These are phyloP conservation scores for Yoshiicerus persimilis DNA, from an alignment of 1,140 invertebrate species.

Conservation along the genomic window DNA sequence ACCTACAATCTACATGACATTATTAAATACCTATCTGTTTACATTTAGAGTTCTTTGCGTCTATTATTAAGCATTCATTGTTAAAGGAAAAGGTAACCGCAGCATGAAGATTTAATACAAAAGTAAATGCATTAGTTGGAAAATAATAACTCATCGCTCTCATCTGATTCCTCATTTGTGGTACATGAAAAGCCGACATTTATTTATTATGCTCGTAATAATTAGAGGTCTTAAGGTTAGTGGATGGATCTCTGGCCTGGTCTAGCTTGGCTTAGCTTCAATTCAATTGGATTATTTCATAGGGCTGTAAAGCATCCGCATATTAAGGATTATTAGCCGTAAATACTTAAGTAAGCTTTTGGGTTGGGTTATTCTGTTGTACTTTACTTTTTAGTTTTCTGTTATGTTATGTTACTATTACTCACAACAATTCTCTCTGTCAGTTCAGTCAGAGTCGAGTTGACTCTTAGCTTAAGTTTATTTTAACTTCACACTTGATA, in stretches of 20 bases:
- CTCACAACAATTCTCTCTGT: background rate
- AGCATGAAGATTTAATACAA: background rate
- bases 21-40: too few species aligned
- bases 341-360: background rate
- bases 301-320: background rate
- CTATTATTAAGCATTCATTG: background rate
- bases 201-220: background rate
- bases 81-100: background rate
- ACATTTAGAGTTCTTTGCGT: background rate
- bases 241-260: background rate
- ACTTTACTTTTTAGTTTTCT: background rate
- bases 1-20: too few species aligned
- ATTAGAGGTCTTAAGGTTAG: conserved; percentile 10
- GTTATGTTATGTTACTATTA: background rate
- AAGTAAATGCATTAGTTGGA: background rate
- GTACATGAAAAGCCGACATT: background rate
- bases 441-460: background rate
- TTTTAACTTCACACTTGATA: conserved; percentile 3
- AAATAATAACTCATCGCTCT: background rate
- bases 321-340: background rate
- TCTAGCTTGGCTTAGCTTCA: background rate
- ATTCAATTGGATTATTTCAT: background rate
- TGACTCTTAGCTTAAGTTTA: background rate
- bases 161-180: background rate
- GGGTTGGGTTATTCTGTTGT: background rate